phyloP scores from a whole-genome alignment of 2,888 invertebrate species.

The Ophraella communa region DNA sequence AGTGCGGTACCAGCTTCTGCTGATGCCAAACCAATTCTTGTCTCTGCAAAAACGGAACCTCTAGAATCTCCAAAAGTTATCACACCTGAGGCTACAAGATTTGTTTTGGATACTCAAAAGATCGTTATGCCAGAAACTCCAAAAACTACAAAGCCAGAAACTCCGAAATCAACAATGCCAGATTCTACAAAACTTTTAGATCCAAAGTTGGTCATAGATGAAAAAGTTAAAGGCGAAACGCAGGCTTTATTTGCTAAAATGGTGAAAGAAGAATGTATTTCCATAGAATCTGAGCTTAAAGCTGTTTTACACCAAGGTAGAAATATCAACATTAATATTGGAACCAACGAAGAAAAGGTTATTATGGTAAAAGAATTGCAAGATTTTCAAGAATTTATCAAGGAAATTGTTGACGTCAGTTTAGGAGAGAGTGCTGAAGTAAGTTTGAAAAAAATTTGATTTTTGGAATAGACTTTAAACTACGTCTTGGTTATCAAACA shows the following conservation, averaged over 20 bases:
- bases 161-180: constrained; percentile 14
- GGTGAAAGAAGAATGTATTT: constrained; percentile 69
- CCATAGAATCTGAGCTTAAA: constrained; percentile 71
- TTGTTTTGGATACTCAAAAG: not conserved
- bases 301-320: constrained; percentile 66
- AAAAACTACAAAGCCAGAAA: constrained; percentile 4
- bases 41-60: constrained; percentile 11
- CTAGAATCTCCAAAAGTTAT: not conserved
- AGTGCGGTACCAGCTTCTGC: constrained; percentile 5
- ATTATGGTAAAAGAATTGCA: constrained; percentile 62
- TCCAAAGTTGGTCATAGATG: constrained; percentile 22
- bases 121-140: constrained; percentile 9
- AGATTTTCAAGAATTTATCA: constrained; percentile 66
- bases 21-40: constrained; percentile 34
- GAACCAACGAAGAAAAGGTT: constrained; percentile 65
- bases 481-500: no score
- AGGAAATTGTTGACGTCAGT: constrained; percentile 69
- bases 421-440: constrained; percentile 68
- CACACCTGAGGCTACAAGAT: constrained; percentile 2
- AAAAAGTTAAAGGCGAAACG: constrained; percentile 46
- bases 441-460: not conserved
- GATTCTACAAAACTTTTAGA: constrained; percentile 17
- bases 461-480: no score
- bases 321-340: constrained; percentile 64
- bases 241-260: constrained; percentile 64